Percentiles rank a stretch among this genome's conserved stretches.
Conservation (phyloP, 2,797 vertebrate species). For the Nyctibius grandis region DNA sequence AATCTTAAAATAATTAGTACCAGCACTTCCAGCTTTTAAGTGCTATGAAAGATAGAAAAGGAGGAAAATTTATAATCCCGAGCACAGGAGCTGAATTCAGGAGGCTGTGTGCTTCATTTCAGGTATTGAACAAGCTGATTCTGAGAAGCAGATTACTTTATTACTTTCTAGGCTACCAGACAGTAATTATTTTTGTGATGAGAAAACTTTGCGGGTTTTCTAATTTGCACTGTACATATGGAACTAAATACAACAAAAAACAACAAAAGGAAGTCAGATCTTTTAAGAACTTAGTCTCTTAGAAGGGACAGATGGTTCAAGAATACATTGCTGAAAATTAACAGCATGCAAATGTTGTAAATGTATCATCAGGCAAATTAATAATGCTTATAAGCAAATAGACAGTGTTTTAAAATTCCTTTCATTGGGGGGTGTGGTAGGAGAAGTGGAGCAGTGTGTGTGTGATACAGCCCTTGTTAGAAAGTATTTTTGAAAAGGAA, state of each 20-base stretch:
- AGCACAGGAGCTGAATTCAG: neutral
- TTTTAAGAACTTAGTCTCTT: neutral
- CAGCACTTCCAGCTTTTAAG: conserved; percentile 14
- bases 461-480: neutral
- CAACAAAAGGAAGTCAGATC: conserved; percentile 30
- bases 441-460: neutral
- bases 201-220: conserved; percentile 48
- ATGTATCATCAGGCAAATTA: conserved; percentile 28
- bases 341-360: conserved; percentile 7
- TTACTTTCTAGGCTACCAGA: conserved; percentile 48
- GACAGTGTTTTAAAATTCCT: neutral
- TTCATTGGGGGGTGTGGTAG: neutral
- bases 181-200: conserved; percentile 53
- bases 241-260: conserved; percentile 50
- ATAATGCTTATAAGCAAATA: conserved; percentile 20
- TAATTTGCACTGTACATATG: conserved; percentile 13
- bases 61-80: conserved; percentile 33
- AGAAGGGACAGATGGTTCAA: conserved; percentile 11
- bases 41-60: neutral
- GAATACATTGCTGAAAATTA: conserved; percentile 3
- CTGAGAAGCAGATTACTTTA: conserved; percentile 48
- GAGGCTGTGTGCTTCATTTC: neutral
- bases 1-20: conserved; percentile 56
- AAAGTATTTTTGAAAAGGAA: neutral
- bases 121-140: conserved; percentile 46